These are phyloP conservation scores for Pitangus sulphuratus DNA, from an alignment of 2,797 vertebrate genomes.

Conservation along the genomic window DNA sequence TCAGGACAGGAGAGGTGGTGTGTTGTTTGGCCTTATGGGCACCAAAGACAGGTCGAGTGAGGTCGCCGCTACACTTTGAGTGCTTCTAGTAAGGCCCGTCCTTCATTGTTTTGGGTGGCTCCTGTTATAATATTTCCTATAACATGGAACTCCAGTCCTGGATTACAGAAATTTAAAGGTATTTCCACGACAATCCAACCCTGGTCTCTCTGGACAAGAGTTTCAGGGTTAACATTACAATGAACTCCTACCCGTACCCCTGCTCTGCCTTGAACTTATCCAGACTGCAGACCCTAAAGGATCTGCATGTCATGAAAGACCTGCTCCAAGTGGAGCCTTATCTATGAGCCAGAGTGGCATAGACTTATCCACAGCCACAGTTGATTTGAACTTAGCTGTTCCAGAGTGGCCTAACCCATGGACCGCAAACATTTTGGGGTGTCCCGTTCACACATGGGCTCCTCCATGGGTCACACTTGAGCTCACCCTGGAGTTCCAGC, in stretches of 20 bases:
- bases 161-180: background rate
- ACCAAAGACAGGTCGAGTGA: background rate
- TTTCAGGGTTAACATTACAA: background rate
- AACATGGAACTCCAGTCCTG: background rate
- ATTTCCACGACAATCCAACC: background rate
- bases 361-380: background rate
- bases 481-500: background rate
- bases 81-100: background rate
- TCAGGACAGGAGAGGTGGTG: background rate
- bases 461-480: rapidly evolving
- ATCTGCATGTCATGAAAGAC: no score
- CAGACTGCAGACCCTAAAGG: background rate
- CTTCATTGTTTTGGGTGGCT: background rate
- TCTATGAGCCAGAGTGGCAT: background rate
- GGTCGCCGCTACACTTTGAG: background rate
- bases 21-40: background rate
- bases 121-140: rapidly evolving
- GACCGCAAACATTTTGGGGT: no score
- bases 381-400: background rate
- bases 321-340: background rate
- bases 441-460: background rate
- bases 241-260: background rate
- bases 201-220: rapidly evolving
- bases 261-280: background rate
- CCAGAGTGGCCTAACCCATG: background rate